Percentiles rank a stretch among this genome's conserved stretches.
Conservation (phyloP, 2,113 vertebrate species). For the Galeopterus variegatus region DNA sequence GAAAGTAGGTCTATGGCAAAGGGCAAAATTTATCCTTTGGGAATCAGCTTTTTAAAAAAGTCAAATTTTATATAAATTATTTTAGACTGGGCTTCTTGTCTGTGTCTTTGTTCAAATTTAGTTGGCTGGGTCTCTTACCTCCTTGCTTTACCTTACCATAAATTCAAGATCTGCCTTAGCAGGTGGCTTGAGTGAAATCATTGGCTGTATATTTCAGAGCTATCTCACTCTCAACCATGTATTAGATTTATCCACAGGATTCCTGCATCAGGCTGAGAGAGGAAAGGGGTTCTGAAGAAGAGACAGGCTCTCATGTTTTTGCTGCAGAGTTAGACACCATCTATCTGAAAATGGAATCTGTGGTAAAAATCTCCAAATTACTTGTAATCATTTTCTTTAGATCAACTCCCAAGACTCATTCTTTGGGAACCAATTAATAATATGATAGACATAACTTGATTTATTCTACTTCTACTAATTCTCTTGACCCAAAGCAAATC, state of each 20-base stretch:
- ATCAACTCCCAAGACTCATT: constrained; percentile 23
- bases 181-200: constrained; percentile 27
- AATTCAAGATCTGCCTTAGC: neutral
- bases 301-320: constrained; percentile 71
- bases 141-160: neutral
- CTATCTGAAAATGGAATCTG: constrained; percentile 78
- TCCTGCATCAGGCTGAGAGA: constrained; percentile 71
- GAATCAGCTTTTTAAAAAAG: neutral
- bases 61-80: neutral
- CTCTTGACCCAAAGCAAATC: neutral
- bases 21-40: neutral
- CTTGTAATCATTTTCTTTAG: constrained; percentile 44
- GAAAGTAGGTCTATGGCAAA: neutral
- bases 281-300: constrained; percentile 65
- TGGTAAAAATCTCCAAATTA: constrained; percentile 69
- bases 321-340: constrained; percentile 74
- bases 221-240: constrained; percentile 57
- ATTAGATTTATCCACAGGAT: constrained; percentile 75
- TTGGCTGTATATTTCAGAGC: constrained; percentile 57
- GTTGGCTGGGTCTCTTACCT: neutral
- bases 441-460: neutral
- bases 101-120: neutral
- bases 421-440: constrained; percentile 44
- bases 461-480: constrained; percentile 66
- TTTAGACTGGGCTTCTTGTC: neutral